These are phyloP conservation scores for Pseudomyrmex cubaensis DNA, from an alignment of 1,140 invertebrate genomes.

Conservation along the genomic window DNA sequence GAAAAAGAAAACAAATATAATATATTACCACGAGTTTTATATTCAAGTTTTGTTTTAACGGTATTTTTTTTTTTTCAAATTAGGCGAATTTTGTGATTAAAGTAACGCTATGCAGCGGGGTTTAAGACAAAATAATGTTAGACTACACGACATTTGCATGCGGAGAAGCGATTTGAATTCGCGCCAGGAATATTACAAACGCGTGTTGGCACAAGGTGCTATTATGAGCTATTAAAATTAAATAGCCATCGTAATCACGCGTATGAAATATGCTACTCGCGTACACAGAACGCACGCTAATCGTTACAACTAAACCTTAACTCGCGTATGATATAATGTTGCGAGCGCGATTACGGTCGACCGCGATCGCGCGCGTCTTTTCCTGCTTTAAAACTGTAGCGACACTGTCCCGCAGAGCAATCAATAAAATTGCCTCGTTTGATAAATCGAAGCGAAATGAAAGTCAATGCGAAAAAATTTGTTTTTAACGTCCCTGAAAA, in stretches of 20 bases:
- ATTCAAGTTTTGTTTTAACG: background rate
- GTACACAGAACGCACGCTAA: slow-evolving; percentile 9
- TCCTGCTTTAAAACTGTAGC: too few relatives aligned
- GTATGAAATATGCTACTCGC: slow-evolving; percentile 31
- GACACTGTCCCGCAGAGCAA: background rate
- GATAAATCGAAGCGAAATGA: slow-evolving; percentile 4
- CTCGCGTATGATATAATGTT: background rate
- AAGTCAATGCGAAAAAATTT: background rate
- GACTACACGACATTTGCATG: slow-evolving; percentile 15
- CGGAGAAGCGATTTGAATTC: slow-evolving; percentile 7
- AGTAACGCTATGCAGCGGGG: background rate
- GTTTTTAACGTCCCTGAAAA: too few relatives aligned
- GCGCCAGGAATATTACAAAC: slow-evolving; percentile 14
- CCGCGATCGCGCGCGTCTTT: background rate
- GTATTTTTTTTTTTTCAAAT: background rate
- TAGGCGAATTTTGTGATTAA: background rate
- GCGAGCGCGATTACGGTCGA: slow-evolving; percentile 15
- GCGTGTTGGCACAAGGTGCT: too few relatives aligned
- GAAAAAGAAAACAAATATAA: too few relatives aligned
- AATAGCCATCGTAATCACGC: background rate
- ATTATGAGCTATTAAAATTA: too few relatives aligned
- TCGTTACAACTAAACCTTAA: slow-evolving; percentile 29
- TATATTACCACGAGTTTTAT: too few relatives aligned
- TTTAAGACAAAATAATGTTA: background rate
- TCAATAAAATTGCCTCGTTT: slow-evolving; percentile 24